Evolutionary conservation across 1,140 invertebrate species (phyloP), one percentile per base, ranked within the genome.

Genomic region (Drosophila micromelanica): DNA sequence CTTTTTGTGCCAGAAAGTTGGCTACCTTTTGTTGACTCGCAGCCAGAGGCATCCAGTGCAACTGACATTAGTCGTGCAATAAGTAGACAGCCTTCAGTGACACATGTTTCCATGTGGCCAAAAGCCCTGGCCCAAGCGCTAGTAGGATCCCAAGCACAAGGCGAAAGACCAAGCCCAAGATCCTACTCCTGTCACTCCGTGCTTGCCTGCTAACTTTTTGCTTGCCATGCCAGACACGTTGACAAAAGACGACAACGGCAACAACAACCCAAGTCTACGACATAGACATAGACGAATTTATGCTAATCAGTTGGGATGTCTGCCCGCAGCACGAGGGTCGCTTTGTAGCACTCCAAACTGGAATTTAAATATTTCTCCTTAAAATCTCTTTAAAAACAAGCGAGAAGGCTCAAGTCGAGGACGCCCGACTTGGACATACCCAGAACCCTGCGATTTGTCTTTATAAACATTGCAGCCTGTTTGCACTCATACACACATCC

Each of bases 11-110:
- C 63, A 72, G 78, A 71, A 87, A 86, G 70, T 87, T 87, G 73
- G 65, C 82, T 71, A 87, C 84, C 84, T 81, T 76, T 87, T 35
- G 32, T 35, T 35, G 32, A 35, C 1, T 35, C 5, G 27, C 27
- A 27, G 27, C 27, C 27, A 27, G 27, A 27, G 60, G 32, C 55
- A 64, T 40, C 49, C 17, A 65, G 51, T 89, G 82, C 82, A 82
- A 89, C 79, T 87, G 82, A 79, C 82, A 87, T 87, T 87, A 89
- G 82, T 87, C 82, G 84, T 87, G 82, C 84, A 87, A 87, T 87
- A 87, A 87, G 82, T 77, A 89, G 82, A 89, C 84, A 87, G 84
- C 72, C 73, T 72, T 76, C 79, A 73, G 82, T 87, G 82, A 82
- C 82, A 87, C 82, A 87, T 87, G 82, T 82, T 89, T 89, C 78